phyloP scores from a whole-genome alignment of 2,888 invertebrate genomes.

The Drosophila limbata region DNA sequence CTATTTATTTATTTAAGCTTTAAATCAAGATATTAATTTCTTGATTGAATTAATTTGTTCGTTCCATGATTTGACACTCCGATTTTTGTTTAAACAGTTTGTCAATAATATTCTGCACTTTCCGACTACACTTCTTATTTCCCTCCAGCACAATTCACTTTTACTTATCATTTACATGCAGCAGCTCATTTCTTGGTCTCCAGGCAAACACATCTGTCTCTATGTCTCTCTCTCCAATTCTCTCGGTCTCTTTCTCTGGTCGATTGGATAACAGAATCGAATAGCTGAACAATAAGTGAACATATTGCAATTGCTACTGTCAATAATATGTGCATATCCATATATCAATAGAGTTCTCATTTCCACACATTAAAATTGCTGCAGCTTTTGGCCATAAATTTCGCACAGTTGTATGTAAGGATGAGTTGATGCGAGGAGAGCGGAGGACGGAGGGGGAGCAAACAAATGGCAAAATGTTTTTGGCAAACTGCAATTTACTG shows the following conservation, averaged over 20 bases:
- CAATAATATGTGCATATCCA: constrained; percentile 67
- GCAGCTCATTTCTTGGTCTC: background rate
- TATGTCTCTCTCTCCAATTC: background rate
- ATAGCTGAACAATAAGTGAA: constrained; percentile 40
- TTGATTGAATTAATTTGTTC: no score
- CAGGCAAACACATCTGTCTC: background rate
- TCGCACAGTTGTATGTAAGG: constrained; percentile 8
- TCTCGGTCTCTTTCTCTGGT: background rate
- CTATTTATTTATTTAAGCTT: background rate
- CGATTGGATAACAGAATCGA: constrained; percentile 36
- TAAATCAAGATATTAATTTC: background rate
- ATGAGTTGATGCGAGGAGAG: background rate
- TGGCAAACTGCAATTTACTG: constrained; percentile 77
- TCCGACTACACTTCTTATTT: background rate
- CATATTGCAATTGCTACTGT: constrained; percentile 63
- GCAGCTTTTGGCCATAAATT: constrained; percentile 65
- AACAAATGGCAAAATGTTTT: constrained; percentile 75
- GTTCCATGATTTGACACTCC: no score
- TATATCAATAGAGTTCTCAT: constrained; percentile 73
- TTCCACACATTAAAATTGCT: constrained; percentile 76
- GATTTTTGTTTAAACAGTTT: background rate
- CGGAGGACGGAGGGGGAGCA: background rate
- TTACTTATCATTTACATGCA: background rate
- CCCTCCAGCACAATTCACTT: background rate
- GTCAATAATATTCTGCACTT: background rate